Evolutionary conservation across 2,113 vertebrate genomes (phyloP), one percentile per base, ranked within the genome.

Genomic region (Otocyon megalotis): DNA sequence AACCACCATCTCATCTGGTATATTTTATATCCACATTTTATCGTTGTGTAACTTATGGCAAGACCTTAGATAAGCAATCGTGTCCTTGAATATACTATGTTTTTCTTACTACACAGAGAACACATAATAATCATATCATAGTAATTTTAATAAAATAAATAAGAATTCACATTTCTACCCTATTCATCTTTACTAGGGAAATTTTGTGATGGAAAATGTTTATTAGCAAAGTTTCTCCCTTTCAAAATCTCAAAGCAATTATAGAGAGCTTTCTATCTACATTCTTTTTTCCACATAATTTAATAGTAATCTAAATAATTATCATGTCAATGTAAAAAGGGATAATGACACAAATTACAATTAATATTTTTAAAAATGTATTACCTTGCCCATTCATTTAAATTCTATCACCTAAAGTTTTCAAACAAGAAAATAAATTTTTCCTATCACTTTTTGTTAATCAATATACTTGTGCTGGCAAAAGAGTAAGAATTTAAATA

Each of bases 141-240:
- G 92, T 60, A 87, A 90, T 77, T 96, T 76, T 82, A 91, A 84
- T 67, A 8, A 92, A 90, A 96, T 3, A 65, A 62, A 88, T 43
- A 22, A 16, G 9, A 95, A 69, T 7, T 88, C 17, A 8, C 56
- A 81, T 43, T 83, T 93, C 14, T 93, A 79, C 28, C 1, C 5
- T 87, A 6, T 22, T 60, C 12, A 37, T 63, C 4, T 62, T 77
- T 50, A 37, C 8, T 91, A 0, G 4, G 43, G 4, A 65, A 86
- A 30, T 20, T 81, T 69, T 93, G 5, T 62, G 54, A 54, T 43
- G 86, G 7, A 56, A 93, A 65, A 19, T 2, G 2, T 48, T 92
- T 17, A 72, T 85, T 88, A 76, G 4, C 54, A 76, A 90, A 65
- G 3, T 84, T 60, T 58, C 13, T n/a, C 5, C 8, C 30, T 67